phyloP scores from a whole-genome alignment of 1,140 invertebrate species.

The Trichonephila clavata region DNA sequence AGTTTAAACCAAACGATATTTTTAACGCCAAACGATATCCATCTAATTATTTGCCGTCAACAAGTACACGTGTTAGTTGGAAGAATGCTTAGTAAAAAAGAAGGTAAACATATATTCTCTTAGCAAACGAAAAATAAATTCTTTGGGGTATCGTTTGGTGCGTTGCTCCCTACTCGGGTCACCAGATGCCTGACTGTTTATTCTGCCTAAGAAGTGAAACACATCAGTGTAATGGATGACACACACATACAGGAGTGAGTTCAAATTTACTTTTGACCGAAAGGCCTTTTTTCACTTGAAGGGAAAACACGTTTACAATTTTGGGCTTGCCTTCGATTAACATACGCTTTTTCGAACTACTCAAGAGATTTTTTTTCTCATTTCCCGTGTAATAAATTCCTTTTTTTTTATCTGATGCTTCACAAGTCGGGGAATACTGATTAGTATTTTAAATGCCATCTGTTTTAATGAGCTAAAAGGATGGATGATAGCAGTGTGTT shows the following conservation, averaged over 20 bases:
- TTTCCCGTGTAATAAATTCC: conserved; percentile 14
- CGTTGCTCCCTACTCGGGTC: background rate
- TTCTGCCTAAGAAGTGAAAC: background rate
- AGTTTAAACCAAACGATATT: no score
- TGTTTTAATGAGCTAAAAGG: background rate
- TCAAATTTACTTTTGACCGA: conserved; percentile 14
- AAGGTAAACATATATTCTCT: background rate
- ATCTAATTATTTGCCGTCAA: no score
- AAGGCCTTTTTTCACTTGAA: conserved; percentile 2
- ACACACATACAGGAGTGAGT: background rate
- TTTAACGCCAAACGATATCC: no score
- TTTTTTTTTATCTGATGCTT: background rate
- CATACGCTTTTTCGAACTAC: background rate
- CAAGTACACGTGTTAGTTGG: no score
- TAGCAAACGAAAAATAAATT: background rate
- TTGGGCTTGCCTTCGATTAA: conserved; percentile 5
- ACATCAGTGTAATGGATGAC: conserved; percentile 5
- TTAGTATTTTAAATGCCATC: background rate
- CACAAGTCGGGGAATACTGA: background rate
- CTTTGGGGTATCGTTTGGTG: background rate
- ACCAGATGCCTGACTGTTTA: conserved; percentile 1
- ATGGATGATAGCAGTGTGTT: background rate
- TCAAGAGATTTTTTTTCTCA: background rate
- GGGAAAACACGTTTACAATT: conserved; percentile 13
- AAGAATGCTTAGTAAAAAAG: background rate